phyloP scores from a whole-genome alignment of 2,113 vertebrate genomes.

The Callochromis pleurospilus region DNA sequence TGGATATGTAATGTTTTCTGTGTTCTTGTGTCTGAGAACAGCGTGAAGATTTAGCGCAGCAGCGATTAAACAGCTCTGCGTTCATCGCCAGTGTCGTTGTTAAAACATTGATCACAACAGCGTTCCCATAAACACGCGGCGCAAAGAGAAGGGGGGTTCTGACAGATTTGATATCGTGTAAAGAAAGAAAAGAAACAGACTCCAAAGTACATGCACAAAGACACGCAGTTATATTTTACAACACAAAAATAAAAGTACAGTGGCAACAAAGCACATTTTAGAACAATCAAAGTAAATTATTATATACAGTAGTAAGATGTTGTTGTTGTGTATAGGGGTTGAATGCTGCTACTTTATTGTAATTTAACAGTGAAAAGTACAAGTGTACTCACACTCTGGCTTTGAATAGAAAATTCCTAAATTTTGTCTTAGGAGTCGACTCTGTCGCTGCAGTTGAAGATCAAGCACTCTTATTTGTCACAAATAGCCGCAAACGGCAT shows the following conservation, averaged over 20 bases:
- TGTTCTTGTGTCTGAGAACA: neutral
- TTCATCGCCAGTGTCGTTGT: neutral
- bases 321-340: neutral
- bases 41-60: neutral
- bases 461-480: neutral
- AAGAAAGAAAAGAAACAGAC: neutral
- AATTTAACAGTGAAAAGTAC: neutral
- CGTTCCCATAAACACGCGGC: neutral
- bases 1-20: neutral
- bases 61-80: neutral
- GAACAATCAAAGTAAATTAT: neutral
- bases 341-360: neutral
- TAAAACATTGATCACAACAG: neutral
- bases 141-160: neutral
- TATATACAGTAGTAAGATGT: neutral
- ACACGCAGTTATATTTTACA: neutral
- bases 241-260: neutral
- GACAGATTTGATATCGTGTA: fast-evolving
- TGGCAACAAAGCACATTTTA: neutral
- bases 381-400: neutral
- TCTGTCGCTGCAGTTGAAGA: neutral
- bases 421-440: neutral
- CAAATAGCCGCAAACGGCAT: neutral
- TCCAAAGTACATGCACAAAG: neutral
- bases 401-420: neutral